Evolutionary conservation across 2,113 vertebrate genomes (phyloP).

Genomic region (Lota lota): DNA sequence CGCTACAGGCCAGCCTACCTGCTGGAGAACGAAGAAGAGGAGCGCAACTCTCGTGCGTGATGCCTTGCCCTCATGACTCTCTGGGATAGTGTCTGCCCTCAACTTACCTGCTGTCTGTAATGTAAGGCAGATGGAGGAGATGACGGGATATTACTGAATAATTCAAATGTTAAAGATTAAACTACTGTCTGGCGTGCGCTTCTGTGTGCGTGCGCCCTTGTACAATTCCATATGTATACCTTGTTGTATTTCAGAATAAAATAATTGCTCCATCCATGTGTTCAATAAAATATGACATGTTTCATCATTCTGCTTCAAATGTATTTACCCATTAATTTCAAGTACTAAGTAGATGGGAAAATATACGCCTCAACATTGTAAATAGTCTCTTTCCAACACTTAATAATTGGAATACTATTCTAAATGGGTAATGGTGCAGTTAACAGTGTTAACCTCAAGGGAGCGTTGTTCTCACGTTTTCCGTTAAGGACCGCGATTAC

Average conservation of each 20-base stretch:
- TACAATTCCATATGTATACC: too few relatives aligned
- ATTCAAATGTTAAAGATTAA: not conserved
- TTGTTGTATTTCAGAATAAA: constrained; percentile 10
- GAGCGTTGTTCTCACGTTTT: constrained; percentile 70
- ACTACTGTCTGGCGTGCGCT: not conserved
- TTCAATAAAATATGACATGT: constrained; percentile 48
- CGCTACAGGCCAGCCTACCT: constrained; percentile 83
- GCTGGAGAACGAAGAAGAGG: constrained; percentile 87
- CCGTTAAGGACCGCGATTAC: constrained; percentile 59
- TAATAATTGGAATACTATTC: not conserved
- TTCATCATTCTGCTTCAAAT: constrained; percentile 18
- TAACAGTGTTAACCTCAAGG: constrained; percentile 57
- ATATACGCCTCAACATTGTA: too few relatives aligned
- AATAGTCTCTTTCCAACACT: too few relatives aligned
- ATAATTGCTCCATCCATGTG: constrained; percentile 28
- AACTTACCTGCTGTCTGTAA: too few relatives aligned
- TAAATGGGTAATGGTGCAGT: constrained; percentile 39
- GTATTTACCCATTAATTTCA: too few relatives aligned
- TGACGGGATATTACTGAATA: too few relatives aligned
- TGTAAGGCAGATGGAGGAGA: too few relatives aligned
- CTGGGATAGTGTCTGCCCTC: too few relatives aligned
- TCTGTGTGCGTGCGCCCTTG: not conserved
- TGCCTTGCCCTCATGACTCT: not conserved
- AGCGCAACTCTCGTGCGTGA: constrained; percentile 82
- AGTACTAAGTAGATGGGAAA: too few relatives aligned